Base-by-base conservation (phyloP, 2,113 vertebrate genomes). In the Lipophrys pholis region DNA sequence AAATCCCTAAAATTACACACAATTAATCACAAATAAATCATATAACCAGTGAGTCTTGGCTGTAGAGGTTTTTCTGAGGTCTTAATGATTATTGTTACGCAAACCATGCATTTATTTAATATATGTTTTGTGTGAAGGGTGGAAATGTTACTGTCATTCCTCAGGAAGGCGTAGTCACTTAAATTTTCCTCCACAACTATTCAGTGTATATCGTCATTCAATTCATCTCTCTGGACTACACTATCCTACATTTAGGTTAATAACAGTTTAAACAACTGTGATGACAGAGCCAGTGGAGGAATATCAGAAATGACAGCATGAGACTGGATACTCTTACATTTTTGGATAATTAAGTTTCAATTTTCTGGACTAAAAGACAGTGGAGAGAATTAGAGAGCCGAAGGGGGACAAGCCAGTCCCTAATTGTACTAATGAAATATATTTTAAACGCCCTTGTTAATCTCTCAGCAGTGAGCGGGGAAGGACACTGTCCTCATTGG, bases 371-470 rank as follows among this genome's bases (percentile, higher is more conserved):
- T 30, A 64, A 59, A 35, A 48, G 42, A 38, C 30, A 53, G 11
- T 17, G 16, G 36, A 43, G 54, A 59, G 46, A 69, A 63, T 8
- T 21, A 59, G 55, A n/a, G 58, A 21, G 30, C 49, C 35, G 1
- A 56, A 60, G 8, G 58, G n/a, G 6, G 60, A 63, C 21, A 14
- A 64, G 45, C 15, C 39, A 36, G 8, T 7, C 50, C 8, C 43
- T 67, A 60, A 76, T 67, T 73, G 42, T 38, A 43, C 46, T 48
- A 69, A 70, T 70, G 30, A 51, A 80, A 67, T 74, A 55, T 66
- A 15, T 68, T 54, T 64, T 46, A 66, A 73, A 80, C 57, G 55
- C 10, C 51, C 63, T 81, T 68, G 60, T 72, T 78, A 66, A 75
- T 78, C 46, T 75, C 50, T 45, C 57, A 45, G 42, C 21, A 14